Evolutionary conservation across 2,113 vertebrate species (phyloP).

Genomic region (Catagonus wagneri): DNA sequence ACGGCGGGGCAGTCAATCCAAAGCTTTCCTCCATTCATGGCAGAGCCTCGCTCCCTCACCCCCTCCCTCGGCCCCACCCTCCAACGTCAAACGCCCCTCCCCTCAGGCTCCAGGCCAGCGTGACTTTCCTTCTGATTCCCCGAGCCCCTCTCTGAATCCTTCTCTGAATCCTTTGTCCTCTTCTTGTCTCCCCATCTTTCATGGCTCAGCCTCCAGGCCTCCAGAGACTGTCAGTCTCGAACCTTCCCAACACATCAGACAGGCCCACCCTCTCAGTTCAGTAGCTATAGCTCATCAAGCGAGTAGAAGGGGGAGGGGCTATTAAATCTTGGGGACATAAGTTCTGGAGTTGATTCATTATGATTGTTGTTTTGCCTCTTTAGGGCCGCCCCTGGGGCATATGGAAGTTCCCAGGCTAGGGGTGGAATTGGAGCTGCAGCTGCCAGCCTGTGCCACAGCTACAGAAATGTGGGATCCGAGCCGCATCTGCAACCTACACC

Average conservation of each 20-base stretch:
- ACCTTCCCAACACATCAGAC: neutral
- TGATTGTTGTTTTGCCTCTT: too few relatives aligned
- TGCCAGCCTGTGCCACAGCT: too few relatives aligned
- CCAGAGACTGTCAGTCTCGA: neutral
- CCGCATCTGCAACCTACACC: too few relatives aligned
- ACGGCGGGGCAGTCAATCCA: neutral
- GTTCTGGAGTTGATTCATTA: too few relatives aligned
- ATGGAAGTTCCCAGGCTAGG: too few relatives aligned
- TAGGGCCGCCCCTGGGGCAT: too few relatives aligned
- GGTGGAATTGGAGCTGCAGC: too few relatives aligned
- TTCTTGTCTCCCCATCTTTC: neutral
- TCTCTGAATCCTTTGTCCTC: neutral
- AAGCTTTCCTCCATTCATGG: neutral
- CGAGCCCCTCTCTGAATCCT: rapidly evolving
- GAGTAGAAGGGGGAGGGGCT: rapidly evolving
- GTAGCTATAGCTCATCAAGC: neutral
- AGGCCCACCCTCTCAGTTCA: neutral
- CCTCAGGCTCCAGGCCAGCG: too few relatives aligned
- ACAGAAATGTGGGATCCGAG: too few relatives aligned
- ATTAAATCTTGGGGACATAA: neutral
- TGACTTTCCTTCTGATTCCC: neutral
- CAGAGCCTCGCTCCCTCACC: neutral
- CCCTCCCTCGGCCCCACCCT: neutral
- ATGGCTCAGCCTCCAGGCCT: neutral
- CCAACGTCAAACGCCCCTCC: neutral